Evolutionary conservation across 2,113 vertebrate species (phyloP).

Genomic region (Caloenas nicobarica): DNA sequence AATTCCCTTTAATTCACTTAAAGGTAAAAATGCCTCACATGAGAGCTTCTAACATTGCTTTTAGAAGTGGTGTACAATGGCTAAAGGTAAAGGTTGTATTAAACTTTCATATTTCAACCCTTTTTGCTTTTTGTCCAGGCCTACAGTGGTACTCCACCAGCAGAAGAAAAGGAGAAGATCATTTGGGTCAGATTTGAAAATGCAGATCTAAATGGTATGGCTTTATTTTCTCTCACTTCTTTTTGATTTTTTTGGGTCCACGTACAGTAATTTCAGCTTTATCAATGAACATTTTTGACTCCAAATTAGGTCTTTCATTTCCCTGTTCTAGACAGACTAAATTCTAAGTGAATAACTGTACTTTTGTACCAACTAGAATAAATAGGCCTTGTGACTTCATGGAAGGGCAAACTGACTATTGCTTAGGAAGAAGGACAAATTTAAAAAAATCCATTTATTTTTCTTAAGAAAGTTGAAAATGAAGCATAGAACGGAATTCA

Average conservation of each 20-base stretch:
- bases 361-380: not conserved
- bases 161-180: slow-evolving; percentile 98
- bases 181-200: slow-evolving; percentile 98
- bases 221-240: not conserved
- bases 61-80: not conserved
- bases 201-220: slow-evolving; percentile 92
- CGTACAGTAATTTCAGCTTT: not conserved
- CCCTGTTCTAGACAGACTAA: not conserved
- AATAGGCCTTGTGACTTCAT: not conserved
- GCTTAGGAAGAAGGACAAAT: not conserved
- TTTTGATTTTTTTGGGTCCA: not conserved
- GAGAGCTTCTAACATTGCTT: not conserved
- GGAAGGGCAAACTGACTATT: not conserved
- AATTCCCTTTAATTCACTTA: too few relatives aligned
- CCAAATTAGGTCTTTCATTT: not conserved
- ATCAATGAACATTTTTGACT: not conserved
- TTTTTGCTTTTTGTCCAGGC: slow-evolving; percentile 77
- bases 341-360: not conserved
- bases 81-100: not conserved
- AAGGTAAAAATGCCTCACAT: not conserved
- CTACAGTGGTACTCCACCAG: slow-evolving; percentile 88
- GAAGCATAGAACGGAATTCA: not conserved
- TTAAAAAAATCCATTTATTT: not conserved
- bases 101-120: not conserved
- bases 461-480: not conserved